phyloP scores from a whole-genome alignment of 1,140 invertebrate genomes.

The Drosophila ambigua region DNA sequence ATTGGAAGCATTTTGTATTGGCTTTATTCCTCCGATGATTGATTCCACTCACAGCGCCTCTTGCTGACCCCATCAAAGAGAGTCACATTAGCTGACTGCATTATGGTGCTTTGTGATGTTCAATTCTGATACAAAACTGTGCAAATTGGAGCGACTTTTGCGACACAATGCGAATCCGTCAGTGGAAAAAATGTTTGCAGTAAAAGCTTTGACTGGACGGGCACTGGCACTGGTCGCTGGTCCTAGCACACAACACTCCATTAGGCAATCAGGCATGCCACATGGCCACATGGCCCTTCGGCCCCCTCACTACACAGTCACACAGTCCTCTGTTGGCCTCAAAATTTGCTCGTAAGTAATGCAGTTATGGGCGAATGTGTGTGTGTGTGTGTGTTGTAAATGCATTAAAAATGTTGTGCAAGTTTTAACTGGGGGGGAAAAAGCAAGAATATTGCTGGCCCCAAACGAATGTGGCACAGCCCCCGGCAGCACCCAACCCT shows the following conservation, averaged over 20 bases:
- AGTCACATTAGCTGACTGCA: no score
- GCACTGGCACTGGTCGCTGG: neutral
- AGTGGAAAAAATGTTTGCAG: neutral
- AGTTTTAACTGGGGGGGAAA: constrained; percentile 25
- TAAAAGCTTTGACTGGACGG: neutral
- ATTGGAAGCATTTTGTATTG: no score
- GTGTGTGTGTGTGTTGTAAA: constrained; percentile 35
- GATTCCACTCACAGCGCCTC: no score
- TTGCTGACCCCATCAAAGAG: no score
- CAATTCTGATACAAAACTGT: no score
- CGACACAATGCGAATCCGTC: no score
- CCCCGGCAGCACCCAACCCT: neutral
- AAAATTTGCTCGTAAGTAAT: constrained; percentile 41
- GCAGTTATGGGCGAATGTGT: constrained; percentile 25
- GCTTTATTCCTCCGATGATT: no score
- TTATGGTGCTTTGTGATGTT: no score
- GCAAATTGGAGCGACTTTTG: no score
- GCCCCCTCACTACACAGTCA: neutral
- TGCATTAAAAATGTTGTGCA: constrained; percentile 57
- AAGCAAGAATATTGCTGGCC: constrained; percentile 17
- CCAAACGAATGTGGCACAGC: constrained; percentile 22
- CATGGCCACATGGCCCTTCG: neutral
- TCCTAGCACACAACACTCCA: constrained; percentile 28
- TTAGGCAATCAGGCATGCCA: constrained; percentile 32
- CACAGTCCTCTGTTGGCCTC: constrained; percentile 26